Base-by-base conservation (phyloP, 2,113 vertebrate genomes). In the Emydura subglobosa region DNA sequence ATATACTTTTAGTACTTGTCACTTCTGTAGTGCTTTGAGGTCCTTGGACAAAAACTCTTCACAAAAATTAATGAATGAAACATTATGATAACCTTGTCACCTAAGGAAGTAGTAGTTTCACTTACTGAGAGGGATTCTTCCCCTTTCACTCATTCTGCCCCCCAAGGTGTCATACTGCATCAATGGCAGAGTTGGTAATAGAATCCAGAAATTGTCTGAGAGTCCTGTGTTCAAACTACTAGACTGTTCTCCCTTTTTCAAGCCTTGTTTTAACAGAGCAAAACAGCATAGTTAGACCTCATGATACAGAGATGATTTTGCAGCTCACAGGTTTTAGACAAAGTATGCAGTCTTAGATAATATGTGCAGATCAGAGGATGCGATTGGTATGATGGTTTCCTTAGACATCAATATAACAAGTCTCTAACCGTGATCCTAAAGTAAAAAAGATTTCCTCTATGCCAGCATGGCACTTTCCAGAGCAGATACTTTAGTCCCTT, bases 31-130 rank as follows among this genome's bases (percentile, higher is more conserved):
- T 44, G 19, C 27, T 76, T 68, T 55, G 29, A 47, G 82, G 21
- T 6, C 10, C 21, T 47, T 47, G 47, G 47, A 47, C 47, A 47
- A 1, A 93, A 68, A 5, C 49, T 9, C 65, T 94, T 86, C 51
- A 42, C 31, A 68, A 57, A 89, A 90, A 50, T 50, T 2, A 80
- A 34, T 7, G 61, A 55, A 21, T 13, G 42, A 31, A 93, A 44
- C n/a, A 17, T 50, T 1, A 0, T 16, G 2, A 34, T 42, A 51
- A 19, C n/a, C n/a, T 72, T 72, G n/a, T 72, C 68, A 11, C 5
- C 21, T 74, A 74, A 39, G 21, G 68, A 39, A 74, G n/a, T 22
- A 74, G n/a, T 74, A 24, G 21, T 39, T 39, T 44, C 39, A 44
- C 61, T 19, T 68, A 19, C 61, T 68, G 61, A 68, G 31, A 16